These are phyloP conservation scores for Machimus atricapillus DNA, from an alignment of 2,888 invertebrate species.

Conservation along the genomic window DNA sequence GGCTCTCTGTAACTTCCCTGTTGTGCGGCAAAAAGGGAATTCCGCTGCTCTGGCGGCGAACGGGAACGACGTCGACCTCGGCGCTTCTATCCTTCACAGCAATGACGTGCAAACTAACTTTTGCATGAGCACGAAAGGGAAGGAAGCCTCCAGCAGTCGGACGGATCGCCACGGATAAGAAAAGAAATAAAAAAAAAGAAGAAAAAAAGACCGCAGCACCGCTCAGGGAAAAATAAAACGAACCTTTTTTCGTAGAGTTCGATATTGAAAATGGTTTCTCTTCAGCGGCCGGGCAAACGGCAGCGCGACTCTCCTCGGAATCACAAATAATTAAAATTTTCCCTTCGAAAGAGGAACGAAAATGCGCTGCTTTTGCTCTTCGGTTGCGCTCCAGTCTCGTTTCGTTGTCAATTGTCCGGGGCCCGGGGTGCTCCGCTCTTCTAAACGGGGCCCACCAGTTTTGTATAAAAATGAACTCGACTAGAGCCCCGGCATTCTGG, in stretches of 20 bases:
- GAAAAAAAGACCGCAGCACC: background rate
- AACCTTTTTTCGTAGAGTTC: constrained; percentile 9
- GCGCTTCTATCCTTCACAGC: constrained; percentile 20
- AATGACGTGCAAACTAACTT: constrained; percentile 34
- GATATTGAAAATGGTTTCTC: constrained; percentile 3
- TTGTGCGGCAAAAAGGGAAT: background rate
- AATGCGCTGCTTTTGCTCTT: too few species aligned
- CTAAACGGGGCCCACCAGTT: background rate
- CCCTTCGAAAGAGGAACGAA: background rate
- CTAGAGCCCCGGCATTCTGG: constrained; percentile 44
- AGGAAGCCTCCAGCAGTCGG: constrained; percentile 26
- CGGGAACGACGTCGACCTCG: background rate
- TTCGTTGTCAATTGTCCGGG: too few species aligned
- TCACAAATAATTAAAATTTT: background rate
- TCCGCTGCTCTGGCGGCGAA: background rate
- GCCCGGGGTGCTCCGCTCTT: background rate
- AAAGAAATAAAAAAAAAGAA: too few species aligned
- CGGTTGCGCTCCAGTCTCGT: too few species aligned
- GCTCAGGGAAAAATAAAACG: background rate
- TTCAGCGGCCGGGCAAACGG: background rate
- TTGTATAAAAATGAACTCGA: constrained; percentile 35
- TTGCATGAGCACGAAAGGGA: constrained; percentile 29
- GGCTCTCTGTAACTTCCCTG: background rate
- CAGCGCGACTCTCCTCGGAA: background rate
- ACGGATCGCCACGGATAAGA: background rate